phyloP scores from a whole-genome alignment of 2,888 invertebrate genomes.

The Heliconius ethilla region DNA sequence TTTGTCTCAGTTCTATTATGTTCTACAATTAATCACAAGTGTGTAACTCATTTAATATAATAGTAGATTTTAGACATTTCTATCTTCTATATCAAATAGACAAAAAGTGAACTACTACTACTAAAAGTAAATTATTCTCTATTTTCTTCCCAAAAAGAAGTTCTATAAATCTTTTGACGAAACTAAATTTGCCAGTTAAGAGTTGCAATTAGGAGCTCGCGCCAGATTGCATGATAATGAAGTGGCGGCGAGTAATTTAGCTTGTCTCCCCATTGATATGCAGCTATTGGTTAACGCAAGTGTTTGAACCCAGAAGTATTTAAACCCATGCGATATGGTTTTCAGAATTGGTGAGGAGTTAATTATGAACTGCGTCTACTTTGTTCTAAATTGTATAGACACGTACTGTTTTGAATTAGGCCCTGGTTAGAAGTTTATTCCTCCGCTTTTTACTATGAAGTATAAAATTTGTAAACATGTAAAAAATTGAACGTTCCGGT shows the following conservation, averaged over 20 bases:
- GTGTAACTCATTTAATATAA: no score
- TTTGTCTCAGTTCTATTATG: not conserved
- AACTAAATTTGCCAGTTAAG: conserved; percentile 25
- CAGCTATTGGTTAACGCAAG: conserved; percentile 29
- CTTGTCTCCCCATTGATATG: conserved; percentile 34
- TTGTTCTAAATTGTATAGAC: not conserved
- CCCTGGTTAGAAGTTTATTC: not conserved
- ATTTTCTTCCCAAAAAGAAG: not conserved
- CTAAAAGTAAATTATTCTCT: not conserved
- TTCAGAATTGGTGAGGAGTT: conserved; percentile 14
- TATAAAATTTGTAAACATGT: no score
- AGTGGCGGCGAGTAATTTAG: conserved; percentile 33
- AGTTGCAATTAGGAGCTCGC: conserved; percentile 33
- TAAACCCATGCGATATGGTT: conserved; percentile 23
- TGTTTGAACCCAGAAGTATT: conserved; percentile 29
- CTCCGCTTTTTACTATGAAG: not conserved
- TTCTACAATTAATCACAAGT: no score
- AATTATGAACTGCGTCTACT: not conserved
- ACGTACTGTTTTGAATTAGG: not conserved
- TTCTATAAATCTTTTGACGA: conserved; percentile 15
- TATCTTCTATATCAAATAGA: no score
- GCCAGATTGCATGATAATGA: conserved; percentile 36
- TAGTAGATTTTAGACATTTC: no score
- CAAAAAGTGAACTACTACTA: no score
- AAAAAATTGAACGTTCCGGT: no score